A percentile compares a stretch with the other conserved stretches of the same genome.
phyloP scores from a whole-genome alignment of 2,797 vertebrate genomes.

The Dicrostonyx torquatus region DNA sequence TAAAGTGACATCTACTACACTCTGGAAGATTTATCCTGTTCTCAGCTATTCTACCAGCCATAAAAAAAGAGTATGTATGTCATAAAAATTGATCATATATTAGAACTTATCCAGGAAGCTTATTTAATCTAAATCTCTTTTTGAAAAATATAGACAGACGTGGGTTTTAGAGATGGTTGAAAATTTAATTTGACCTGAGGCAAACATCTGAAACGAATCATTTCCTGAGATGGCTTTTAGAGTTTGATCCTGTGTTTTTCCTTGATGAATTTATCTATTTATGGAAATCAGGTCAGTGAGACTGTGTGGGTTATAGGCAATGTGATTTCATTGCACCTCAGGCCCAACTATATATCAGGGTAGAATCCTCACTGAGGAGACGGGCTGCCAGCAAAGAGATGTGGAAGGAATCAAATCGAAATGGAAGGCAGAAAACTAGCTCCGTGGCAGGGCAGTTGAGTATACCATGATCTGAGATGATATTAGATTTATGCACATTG shows the following conservation, averaged over 20 bases:
- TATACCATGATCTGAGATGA: slow-evolving; percentile 5
- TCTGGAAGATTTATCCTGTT: slow-evolving; percentile 63
- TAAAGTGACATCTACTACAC: slow-evolving; percentile 53
- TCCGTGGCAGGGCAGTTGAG: neutral
- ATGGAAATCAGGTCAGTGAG: slow-evolving; percentile 76
- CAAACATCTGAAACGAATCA: slow-evolving; percentile 69
- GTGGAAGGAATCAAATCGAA: slow-evolving; percentile 47
- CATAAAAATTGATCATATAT: slow-evolving; percentile 71
- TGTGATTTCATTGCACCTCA: slow-evolving; percentile 61
- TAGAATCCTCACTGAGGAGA: slow-evolving; percentile 62
- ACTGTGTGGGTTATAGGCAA: slow-evolving; percentile 65
- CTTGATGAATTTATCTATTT: slow-evolving; percentile 78
- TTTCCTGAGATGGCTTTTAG: slow-evolving; percentile 74
- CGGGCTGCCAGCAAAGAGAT: slow-evolving; percentile 43
- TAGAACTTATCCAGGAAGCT: slow-evolving; percentile 64
- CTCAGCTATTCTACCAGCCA: slow-evolving; percentile 58
- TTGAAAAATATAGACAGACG: slow-evolving; percentile 55
- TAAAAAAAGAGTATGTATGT: slow-evolving; percentile 55
- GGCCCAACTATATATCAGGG: slow-evolving; percentile 56
- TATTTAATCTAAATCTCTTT: slow-evolving; percentile 73
- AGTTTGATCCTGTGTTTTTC: slow-evolving; percentile 74
- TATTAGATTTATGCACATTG: slow-evolving; percentile 28
- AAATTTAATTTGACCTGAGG: slow-evolving; percentile 75
- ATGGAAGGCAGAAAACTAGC: slow-evolving; percentile 54
- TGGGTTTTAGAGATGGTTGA: slow-evolving; percentile 60